Base-by-base conservation (phyloP, 1,140 invertebrate genomes). In the Battus philenor region DNA sequence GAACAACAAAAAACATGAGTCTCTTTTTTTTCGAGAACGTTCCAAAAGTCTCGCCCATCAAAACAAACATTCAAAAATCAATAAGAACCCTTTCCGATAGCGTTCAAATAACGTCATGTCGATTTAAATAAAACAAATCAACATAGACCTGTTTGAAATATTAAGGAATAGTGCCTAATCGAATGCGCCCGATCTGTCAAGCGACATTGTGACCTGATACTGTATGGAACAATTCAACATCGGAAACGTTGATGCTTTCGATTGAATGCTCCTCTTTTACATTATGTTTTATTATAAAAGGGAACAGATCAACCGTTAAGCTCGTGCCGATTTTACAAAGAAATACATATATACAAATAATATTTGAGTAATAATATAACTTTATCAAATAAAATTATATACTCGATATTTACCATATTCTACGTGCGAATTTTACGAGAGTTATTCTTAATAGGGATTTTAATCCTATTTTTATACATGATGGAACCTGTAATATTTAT, bases 21-120 rank as follows among this genome's bases (percentile, higher is more conserved):
- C 50, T 46, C 50, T 48, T 59, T 53, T 55, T 59, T 52, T 17
- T 11, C 29, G 29, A 44, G 33, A 29, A 18, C 47, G 45, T 50
- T 61, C 56, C 60, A 64, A 61, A 70, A 63, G 56, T 70, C 52
- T 51, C 55, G 54, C 51, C 68, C 68, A 76, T 74, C 75, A 81
- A 62, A 68, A 65, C 67, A 81, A 81, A 84, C 70, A 77, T 60
- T 46, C 48, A 51, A 81, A 84, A 84, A 78, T 81, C 77, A 81
- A 84, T 80, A 81, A 13, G 58, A 75, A 77, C 72, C 77, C 75
- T 79, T 82, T 58, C 63, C 59, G 72, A 84, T 75, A 75, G 45
- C 59, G 61, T 63, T 69, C 68, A 75, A 78, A 81, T 71, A 77
- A 70, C n/a, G 50, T 60, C 63, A 52, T 50, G 41, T 54, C 61